Base-by-base conservation (phyloP, 2,113 vertebrate species). In the Syngnathus scovelli region DNA sequence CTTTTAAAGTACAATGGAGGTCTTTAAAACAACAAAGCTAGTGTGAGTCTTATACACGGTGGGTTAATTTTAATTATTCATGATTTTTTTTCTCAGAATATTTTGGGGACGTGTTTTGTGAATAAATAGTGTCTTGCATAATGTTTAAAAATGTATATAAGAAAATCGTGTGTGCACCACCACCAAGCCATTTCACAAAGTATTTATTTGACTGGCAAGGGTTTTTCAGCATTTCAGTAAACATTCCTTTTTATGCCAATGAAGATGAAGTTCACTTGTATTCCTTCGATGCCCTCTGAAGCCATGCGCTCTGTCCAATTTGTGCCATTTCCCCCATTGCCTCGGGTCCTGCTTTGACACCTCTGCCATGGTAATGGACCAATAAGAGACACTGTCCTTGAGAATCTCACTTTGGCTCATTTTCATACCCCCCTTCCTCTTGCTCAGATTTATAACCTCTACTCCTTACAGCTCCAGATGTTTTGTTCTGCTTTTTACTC, bases 381-480 rank as follows among this genome's bases (percentile, higher is more conserved):
- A 89, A 89, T 88, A 81, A 85, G 78, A 85, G 83, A 79, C 79
- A 72, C 77, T 83, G 89, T 89, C 90, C 88, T 90, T 90, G 89
- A 89, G 83, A 89, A 76, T 86, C 87, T 87, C 86, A 76, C 85
- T 86, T 82, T 85, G 85, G 80, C 88, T 89, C 82, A 82, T 86
- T 86, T 90, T 88, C 85, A 84, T 83, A 83, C 52, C 74, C 80
- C 77, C 79, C 71, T 39, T 38, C 39, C 79, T 52, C 65, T 23
- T 63, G 69, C 76, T 71, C 84, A 84, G 85, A 86, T 90, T 89
- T 89, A 89, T 89, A 87, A 86, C 87, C 81, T 86, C 84, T 78
- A 79, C 84, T 81, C 83, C 86, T 90, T 86, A 89, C 83, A 81
- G 87, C 89, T 90, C 90, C 90, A 91, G 90, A 91, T 91, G 89